Evolutionary conservation across 2,113 vertebrate species (phyloP).

Genomic region (Mustela nigripes): DNA sequence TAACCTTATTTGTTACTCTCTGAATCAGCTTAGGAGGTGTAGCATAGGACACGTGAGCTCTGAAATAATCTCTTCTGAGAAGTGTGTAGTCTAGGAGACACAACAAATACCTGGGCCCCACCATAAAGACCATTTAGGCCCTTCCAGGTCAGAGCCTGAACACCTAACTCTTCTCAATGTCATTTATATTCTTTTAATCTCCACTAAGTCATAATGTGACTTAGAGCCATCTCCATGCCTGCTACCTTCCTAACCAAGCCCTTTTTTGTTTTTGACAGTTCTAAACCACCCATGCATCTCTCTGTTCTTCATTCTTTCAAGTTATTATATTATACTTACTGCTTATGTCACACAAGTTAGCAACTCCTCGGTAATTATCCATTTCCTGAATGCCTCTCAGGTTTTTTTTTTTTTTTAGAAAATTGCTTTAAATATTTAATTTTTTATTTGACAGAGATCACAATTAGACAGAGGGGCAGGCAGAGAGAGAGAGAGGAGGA

Average conservation of each 20-base stretch:
- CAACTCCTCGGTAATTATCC: neutral
- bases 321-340: neutral
- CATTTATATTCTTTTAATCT: neutral
- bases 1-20: neutral
- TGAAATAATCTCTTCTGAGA: neutral
- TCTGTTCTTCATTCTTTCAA: neutral
- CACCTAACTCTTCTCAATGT: neutral
- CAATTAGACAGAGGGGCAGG: no score
- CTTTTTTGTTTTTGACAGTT: neutral
- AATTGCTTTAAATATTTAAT: no score
- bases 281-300: neutral
- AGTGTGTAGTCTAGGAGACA: neutral
- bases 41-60: neutral
- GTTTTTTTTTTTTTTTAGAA: no score
- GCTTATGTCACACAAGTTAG: neutral
- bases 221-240: neutral
- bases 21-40: neutral
- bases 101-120: fast-evolving
- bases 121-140: neutral
- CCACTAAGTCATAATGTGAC: neutral
- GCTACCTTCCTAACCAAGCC: neutral
- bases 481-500: no score
- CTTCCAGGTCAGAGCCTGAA: neutral
- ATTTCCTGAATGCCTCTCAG: neutral
- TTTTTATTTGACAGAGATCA: no score